phyloP scores from a whole-genome alignment of 2,888 invertebrate genomes.

The Synanthedon formicaeformis region DNA sequence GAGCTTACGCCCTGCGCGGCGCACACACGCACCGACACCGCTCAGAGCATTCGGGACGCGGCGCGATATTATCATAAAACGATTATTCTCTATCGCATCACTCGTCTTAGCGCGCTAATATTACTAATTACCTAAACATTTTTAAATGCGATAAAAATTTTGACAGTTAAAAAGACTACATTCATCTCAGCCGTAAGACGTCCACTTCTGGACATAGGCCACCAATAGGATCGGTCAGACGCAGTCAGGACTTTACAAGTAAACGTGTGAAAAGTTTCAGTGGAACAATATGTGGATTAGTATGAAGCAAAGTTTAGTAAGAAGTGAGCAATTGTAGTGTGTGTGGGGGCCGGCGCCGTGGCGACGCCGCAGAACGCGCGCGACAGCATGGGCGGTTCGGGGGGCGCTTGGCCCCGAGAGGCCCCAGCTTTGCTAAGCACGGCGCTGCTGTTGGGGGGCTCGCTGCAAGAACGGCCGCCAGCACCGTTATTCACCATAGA shows the following conservation, averaged over 20 bases:
- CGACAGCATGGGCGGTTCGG: constrained; percentile 48
- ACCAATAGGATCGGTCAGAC: too few relatives aligned
- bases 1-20: constrained; percentile 6
- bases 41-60: constrained; percentile 4
- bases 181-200: too few relatives aligned
- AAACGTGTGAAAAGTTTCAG: not conserved
- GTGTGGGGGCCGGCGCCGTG: constrained; percentile 30
- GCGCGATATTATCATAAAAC: constrained; percentile 46
- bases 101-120: constrained; percentile 33
- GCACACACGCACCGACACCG: constrained; percentile 10
- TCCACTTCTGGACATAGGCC: too few relatives aligned
- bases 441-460: constrained; percentile 62
- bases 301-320: constrained; percentile 11
- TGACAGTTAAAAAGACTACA: too few relatives aligned
- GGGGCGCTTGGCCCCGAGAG: constrained; percentile 47
- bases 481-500: constrained; percentile 85
- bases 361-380: constrained; percentile 14
- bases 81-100: constrained; percentile 62
- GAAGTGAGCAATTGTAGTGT: constrained; percentile 19
- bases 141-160: too few relatives aligned
- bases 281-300: constrained; percentile 18
- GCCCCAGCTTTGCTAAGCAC: constrained; percentile 63
- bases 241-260: not conserved
- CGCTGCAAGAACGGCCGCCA: constrained; percentile 59
- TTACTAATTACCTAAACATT: constrained; percentile 6